These are phyloP conservation scores for Trachelipus rathkii DNA, from an alignment of 1,140 invertebrate genomes.

Conservation along the genomic window DNA sequence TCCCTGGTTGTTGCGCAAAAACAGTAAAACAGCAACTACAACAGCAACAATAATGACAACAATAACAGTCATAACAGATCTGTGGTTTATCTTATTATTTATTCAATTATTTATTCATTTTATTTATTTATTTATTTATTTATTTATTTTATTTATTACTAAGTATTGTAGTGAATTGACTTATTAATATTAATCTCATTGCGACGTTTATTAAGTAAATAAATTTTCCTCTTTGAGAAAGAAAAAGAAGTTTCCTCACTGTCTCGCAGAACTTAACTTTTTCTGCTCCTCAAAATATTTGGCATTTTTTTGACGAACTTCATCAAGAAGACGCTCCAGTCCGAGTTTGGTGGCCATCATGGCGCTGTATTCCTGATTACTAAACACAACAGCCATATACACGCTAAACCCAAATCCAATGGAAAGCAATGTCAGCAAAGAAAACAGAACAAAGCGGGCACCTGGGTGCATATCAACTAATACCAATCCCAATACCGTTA, in stretches of 20 bases:
- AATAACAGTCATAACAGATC: too few relatives aligned
- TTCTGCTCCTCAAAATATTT: constrained; percentile 17
- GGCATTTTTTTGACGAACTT: constrained; percentile 25
- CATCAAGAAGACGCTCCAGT: constrained; percentile 22
- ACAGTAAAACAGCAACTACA: too few relatives aligned
- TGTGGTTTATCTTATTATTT: too few relatives aligned
- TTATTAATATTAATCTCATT: too few relatives aligned
- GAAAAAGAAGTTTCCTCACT: background rate
- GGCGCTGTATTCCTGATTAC: constrained; percentile 20
- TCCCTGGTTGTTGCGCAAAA: too few relatives aligned
- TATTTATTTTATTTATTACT: too few relatives aligned
- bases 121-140: too few relatives aligned
- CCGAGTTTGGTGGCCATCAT: constrained; percentile 21
- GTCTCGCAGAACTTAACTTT: background rate
- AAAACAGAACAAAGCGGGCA: background rate
- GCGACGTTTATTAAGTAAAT: too few relatives aligned
- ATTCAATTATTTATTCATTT: too few relatives aligned
- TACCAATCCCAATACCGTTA: constrained; percentile 14
- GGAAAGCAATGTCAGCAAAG: constrained; percentile 19
- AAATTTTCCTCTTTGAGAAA: too few relatives aligned
- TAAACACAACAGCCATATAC: constrained; percentile 20
- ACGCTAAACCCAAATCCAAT: constrained; percentile 18
- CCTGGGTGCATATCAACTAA: constrained; percentile 1
- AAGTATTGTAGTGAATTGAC: too few relatives aligned
- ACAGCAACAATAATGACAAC: too few relatives aligned